phyloP scores from a whole-genome alignment of 2,797 vertebrate species.

The Chromobotia macracanthus region DNA sequence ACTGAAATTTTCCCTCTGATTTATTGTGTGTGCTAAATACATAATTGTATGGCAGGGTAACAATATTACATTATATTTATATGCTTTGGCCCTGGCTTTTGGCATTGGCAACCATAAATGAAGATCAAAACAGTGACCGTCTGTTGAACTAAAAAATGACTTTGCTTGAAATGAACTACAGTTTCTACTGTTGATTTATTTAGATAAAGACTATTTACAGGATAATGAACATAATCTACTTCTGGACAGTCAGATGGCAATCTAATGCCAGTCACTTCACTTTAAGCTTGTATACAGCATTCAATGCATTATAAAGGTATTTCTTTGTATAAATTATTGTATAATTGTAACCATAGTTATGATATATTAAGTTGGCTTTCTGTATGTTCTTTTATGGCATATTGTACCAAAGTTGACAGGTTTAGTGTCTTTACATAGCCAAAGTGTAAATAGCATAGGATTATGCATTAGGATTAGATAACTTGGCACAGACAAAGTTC shows the following conservation, averaged over 20 bases:
- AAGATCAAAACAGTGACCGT: conserved; percentile 19
- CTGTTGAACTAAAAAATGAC: not conserved
- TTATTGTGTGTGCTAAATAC: conserved; percentile 11
- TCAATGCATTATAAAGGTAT: not conserved
- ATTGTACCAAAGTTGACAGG: too few relatives aligned
- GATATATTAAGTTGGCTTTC: not conserved
- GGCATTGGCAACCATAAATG: not conserved
- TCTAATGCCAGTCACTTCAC: not conserved
- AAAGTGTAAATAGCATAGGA: too few relatives aligned
- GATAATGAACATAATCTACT: not conserved
- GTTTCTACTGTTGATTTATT: conserved; percentile 6
- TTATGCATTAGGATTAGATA: not conserved
- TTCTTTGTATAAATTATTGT: not conserved
- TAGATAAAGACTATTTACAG: not conserved
- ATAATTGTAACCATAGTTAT: not conserved
- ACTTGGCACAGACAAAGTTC: not conserved
- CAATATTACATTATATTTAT: not conserved
- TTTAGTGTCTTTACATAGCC: too few relatives aligned
- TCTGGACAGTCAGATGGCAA: not conserved
- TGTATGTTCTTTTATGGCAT: too few relatives aligned
- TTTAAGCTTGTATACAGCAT: not conserved
- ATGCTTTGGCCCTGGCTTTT: not conserved
- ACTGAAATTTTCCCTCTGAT: conserved; percentile 1
- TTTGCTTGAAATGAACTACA: conserved; percentile 6
- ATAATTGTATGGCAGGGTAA: conserved; percentile 23